These are phyloP conservation scores for Phrynosoma blainvillii DNA, from an alignment of 2,113 vertebrate genomes.

Conservation along the genomic window DNA sequence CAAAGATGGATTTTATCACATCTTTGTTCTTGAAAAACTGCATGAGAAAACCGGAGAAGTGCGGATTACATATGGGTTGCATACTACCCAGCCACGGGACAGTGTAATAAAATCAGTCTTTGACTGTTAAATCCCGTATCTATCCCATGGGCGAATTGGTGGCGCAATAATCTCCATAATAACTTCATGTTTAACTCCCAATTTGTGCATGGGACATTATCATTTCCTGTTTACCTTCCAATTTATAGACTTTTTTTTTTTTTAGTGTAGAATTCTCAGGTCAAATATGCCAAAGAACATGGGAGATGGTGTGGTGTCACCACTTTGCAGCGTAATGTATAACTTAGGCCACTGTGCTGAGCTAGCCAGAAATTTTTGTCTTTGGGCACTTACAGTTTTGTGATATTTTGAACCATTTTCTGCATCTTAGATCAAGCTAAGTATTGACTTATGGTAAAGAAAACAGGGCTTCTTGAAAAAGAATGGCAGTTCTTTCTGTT, in stretches of 20 bases:
- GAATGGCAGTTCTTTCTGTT: slow-evolving; percentile 26
- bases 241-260: not conserved
- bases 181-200: too few species aligned
- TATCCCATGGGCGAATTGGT: too few species aligned
- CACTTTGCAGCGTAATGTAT: not conserved
- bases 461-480: slow-evolving; percentile 22
- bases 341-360: not conserved
- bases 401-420: not conserved
- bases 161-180: too few species aligned
- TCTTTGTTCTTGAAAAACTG: too few species aligned
- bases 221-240: not conserved
- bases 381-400: not conserved
- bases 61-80: too few species aligned
- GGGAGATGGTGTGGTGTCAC: not conserved
- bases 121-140: too few species aligned
- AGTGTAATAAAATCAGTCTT: too few species aligned
- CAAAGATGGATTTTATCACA: too few species aligned
- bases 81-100: too few species aligned
- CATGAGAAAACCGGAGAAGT: too few species aligned
- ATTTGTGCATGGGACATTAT: too few species aligned
- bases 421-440: not conserved
- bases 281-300: not conserved
- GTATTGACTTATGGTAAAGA: not conserved
- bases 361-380: not conserved
- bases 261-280: too few species aligned